Conservation (phyloP, 2,888 invertebrate species). For the Escarpia spicata region DNA sequence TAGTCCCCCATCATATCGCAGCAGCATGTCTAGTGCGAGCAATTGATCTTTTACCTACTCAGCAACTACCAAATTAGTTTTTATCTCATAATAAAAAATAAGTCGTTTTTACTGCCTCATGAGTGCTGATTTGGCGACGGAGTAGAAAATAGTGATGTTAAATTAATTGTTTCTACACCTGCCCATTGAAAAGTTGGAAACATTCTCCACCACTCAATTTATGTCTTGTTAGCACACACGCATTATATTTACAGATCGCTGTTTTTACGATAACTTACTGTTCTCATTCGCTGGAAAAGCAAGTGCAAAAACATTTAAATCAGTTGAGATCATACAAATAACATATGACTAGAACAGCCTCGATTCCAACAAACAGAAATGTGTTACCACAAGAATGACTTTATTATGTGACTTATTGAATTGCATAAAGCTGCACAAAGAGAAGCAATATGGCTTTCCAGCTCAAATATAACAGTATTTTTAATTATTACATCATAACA, state of each 20-base stretch:
- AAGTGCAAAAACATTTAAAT: not conserved
- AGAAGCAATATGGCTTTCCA: no score
- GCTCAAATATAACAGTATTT: no score
- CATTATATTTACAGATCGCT: not conserved
- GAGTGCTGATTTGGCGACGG: not conserved
- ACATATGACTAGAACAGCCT: not conserved
- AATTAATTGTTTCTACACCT: not conserved
- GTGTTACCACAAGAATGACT: no score
- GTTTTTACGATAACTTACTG: not conserved
- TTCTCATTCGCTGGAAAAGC: not conserved
- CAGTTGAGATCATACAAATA: not conserved
- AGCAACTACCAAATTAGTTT: not conserved
- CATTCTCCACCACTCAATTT: not conserved
- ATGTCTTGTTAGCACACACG: not conserved
- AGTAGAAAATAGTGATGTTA: not conserved
- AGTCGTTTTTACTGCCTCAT: not conserved
- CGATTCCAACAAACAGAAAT: not conserved
- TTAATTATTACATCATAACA: no score
- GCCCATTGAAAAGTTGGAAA: not conserved
- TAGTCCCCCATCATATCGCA: not conserved
- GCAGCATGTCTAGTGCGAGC: not conserved
- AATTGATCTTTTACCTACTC: not conserved
- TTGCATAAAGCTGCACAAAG: no score
- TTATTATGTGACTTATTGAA: no score
- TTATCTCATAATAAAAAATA: not conserved